These are phyloP conservation scores for Ptilodon capucinus DNA, from an alignment of 2,888 invertebrate genomes.

Conservation along the genomic window DNA sequence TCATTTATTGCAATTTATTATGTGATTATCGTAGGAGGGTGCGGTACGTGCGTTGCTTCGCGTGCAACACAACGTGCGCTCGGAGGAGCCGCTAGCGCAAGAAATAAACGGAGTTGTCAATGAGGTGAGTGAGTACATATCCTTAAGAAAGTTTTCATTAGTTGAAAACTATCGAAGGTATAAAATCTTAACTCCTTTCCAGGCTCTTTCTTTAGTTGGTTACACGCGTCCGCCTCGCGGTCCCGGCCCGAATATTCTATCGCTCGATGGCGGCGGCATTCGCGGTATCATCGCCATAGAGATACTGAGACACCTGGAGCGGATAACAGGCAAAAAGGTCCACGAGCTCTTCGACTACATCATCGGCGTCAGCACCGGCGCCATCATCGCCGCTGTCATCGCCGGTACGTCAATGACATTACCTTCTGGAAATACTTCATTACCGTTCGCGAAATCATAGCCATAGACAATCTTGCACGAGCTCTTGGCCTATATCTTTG, in stretches of 20 bases:
- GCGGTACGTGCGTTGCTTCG: slow-evolving; percentile 85
- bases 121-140: slow-evolving; percentile 40
- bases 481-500: too few relatives aligned
- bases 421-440: too few relatives aligned
- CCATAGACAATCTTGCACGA: too few relatives aligned
- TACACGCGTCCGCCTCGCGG: slow-evolving; percentile 86
- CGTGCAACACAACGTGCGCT: slow-evolving; percentile 65
- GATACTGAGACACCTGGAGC: slow-evolving; percentile 90
- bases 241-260: slow-evolving; percentile 89
- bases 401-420: slow-evolving; percentile 79
- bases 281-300: slow-evolving; percentile 94
- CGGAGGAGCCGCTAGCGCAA: slow-evolving; percentile 47
- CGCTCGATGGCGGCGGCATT: slow-evolving; percentile 96
- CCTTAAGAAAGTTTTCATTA: too few relatives aligned
- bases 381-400: slow-evolving; percentile 89
- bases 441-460: too few relatives aligned
- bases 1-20: too few relatives aligned
- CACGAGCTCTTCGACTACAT: slow-evolving; percentile 94
- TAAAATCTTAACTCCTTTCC: slow-evolving; percentile 5
- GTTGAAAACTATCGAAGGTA: too few relatives aligned
- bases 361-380: slow-evolving; percentile 92
- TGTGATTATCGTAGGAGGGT: slow-evolving; percentile 79
- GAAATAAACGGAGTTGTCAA: slow-evolving; percentile 54
- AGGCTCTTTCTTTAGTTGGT: slow-evolving; percentile 87
- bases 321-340: slow-evolving; percentile 85